Base-by-base conservation (phyloP, 2,888 invertebrate species). In the Xylophagus ater region DNA sequence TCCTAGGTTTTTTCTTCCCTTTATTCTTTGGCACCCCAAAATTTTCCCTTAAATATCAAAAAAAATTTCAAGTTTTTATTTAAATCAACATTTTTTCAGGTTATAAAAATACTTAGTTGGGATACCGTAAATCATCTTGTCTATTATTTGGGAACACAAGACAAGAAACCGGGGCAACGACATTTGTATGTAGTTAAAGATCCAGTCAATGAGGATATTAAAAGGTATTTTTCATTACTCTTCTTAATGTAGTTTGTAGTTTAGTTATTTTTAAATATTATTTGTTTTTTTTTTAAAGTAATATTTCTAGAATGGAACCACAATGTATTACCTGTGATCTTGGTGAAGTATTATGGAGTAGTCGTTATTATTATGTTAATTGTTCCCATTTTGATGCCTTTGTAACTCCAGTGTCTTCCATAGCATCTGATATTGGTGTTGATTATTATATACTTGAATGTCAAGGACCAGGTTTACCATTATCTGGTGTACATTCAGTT, bases 401-500 rank as follows among this genome's bases (percentile, higher is more conserved):
- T 52, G 78, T 86, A 53, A 78, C 73, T 30, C 74, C 75, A 26
- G 54, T 69, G 40, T 57, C 58, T 52, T 58, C 59, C 50, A 53
- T 60, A 51, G 56, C 65, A 47, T 59, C 59, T 21, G 57, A 54
- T 44, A 49, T 51, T 46, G 62, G 61, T 50, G 56, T 64, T 49
- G 57, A 63, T 32, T 62, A 55, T 50, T 89, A 87, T 62, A 87
- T 88, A 50, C 72, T 92, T 51, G 79, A 85, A 58, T 94, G 94
- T 65, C 80, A 83, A 53, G 93, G 93, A n/a, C 92, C 90, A 29
- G 87, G 86, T 44, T 75, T 90, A 47, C 92, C 93, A 44, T 72
- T 86, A 52, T 84, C 84, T 31, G 85, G 65, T 42, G 74, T 85
- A 49, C 86, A 87, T 62, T 75, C 78, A 49, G 76, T 78, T 53